Percentiles rank a stretch among this genome's conserved stretches.
Conservation (phyloP, 2,113 vertebrate species). For the Ptilorrhoa leucosticta region DNA sequence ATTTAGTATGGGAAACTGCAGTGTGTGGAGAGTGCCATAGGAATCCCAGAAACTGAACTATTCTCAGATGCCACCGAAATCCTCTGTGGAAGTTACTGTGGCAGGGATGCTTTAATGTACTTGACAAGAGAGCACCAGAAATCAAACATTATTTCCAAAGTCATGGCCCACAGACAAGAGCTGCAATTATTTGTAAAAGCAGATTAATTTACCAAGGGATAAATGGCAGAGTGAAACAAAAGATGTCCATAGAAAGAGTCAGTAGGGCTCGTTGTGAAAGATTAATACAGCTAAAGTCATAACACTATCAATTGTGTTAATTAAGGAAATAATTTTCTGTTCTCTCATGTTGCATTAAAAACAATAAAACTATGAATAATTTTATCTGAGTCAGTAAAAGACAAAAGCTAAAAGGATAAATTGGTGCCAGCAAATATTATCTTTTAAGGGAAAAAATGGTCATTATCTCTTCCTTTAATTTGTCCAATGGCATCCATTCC, state of each 20-base stretch:
- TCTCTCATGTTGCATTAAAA: neutral
- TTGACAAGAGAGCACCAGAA: neutral
- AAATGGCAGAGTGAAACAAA: neutral
- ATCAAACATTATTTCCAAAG: neutral
- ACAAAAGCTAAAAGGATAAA: neutral
- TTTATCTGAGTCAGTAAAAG: neutral
- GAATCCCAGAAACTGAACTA: neutral
- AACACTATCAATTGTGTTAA: neutral
- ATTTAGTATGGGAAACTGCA: neutral
- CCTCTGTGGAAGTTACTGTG: neutral
- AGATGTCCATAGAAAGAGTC: neutral
- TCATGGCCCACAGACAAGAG: neutral
- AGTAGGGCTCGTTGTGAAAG: neutral
- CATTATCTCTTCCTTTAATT: neutral
- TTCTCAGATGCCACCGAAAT: neutral
- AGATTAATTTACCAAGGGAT: neutral
- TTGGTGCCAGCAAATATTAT: neutral
- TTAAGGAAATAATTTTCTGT: neutral
- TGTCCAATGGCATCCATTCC: neutral
- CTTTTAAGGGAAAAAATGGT: neutral
- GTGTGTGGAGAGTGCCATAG: accelerated
- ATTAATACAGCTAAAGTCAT: neutral
- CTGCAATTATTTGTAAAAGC: neutral
- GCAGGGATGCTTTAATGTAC: neutral
- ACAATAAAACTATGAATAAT: neutral